phyloP scores from a whole-genome alignment of 2,888 invertebrate genomes.

The Meiosimyza platycephala region DNA sequence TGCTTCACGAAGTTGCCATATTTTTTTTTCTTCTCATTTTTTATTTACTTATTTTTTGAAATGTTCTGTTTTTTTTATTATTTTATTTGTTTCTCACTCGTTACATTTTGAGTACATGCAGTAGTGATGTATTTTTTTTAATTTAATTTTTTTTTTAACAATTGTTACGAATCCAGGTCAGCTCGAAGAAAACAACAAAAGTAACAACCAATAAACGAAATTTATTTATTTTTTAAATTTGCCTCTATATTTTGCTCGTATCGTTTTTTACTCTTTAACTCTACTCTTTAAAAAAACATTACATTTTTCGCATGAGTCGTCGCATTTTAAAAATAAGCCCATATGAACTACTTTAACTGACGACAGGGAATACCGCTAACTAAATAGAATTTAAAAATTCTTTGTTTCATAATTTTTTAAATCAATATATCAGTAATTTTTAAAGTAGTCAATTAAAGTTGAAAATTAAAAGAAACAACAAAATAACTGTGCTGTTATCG shows the following conservation, averaged over 20 bases:
- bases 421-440: background rate
- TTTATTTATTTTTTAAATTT: too few species aligned
- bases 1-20: slow-evolving; percentile 1
- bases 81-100: background rate
- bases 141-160: slow-evolving; percentile 3
- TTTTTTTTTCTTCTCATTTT: background rate
- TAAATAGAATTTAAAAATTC: background rate
- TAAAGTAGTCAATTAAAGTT: background rate
- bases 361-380: background rate
- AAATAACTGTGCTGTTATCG: background rate
- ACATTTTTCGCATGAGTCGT: slow-evolving; percentile 3
- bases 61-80: background rate
- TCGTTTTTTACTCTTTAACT: background rate
- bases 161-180: slow-evolving; percentile 24
- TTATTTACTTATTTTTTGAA: background rate
- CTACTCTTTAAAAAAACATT: too few species aligned
- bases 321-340: background rate
- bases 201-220: too few species aligned
- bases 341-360: too few species aligned
- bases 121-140: background rate
- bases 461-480: too few species aligned
- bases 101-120: background rate
- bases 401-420: slow-evolving; percentile 3
- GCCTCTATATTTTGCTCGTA: background rate
- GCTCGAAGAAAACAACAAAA: background rate